Percentiles rank a stretch among this genome's conserved stretches.
phyloP scores from a whole-genome alignment of 2,113 vertebrate genomes.

The Prochilodus magdalenae region DNA sequence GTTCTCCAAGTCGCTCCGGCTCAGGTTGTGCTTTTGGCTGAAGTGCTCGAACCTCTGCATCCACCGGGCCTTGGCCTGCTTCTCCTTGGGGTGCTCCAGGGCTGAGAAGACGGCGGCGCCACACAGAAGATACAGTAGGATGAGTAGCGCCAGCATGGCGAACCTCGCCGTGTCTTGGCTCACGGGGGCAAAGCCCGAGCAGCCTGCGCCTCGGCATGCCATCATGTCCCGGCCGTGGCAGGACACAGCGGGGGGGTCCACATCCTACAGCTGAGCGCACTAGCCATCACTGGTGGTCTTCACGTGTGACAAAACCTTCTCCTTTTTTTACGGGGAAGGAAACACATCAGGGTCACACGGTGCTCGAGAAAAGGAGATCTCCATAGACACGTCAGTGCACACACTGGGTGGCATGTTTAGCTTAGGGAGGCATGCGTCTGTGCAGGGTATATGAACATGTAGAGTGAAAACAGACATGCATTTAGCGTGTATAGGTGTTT shows the following conservation, averaged over 20 bases:
- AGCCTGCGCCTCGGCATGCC: constrained; percentile 83
- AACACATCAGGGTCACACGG: background rate
- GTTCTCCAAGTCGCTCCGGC: constrained; percentile 80
- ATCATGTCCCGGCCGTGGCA: constrained; percentile 73
- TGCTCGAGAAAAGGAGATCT: background rate
- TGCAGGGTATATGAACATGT: too few species aligned
- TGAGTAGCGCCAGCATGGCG: constrained; percentile 87
- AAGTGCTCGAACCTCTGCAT: constrained; percentile 86
- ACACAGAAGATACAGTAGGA: constrained; percentile 87
- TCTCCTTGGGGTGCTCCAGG: constrained; percentile 90
- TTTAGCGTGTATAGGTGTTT: too few species aligned
- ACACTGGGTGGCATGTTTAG: too few species aligned
- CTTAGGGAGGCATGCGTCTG: background rate
- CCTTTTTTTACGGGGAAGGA: background rate
- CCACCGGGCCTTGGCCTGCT: constrained; percentile 88
- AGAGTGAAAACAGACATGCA: too few species aligned
- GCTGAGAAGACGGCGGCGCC: constrained; percentile 95
- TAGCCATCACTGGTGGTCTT: constrained; percentile 39
- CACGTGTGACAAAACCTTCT: background rate
- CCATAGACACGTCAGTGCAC: background rate
- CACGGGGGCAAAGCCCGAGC: constrained; percentile 79
- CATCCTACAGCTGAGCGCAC: constrained; percentile 37
- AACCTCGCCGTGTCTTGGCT: constrained; percentile 95
- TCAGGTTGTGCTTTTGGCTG: constrained; percentile 87
- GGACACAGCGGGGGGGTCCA: constrained; percentile 31